These are phyloP conservation scores for Lysandra coridon DNA, from an alignment of 2,888 invertebrate species.

Conservation along the genomic window DNA sequence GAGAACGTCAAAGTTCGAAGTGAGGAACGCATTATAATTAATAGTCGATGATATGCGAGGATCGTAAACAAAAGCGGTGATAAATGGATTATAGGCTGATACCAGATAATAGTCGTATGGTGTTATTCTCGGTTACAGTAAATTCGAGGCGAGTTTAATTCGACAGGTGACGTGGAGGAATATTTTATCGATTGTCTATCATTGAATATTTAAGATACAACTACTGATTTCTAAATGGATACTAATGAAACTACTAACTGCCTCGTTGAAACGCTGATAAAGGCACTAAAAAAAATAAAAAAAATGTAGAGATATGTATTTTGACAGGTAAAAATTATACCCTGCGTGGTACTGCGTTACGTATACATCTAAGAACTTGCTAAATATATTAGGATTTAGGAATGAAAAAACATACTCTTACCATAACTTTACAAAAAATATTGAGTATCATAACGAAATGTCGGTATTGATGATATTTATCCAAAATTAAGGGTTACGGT, in stretches of 20 bases:
- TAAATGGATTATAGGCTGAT: slow-evolving; percentile 78
- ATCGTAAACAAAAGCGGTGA: slow-evolving; percentile 80
- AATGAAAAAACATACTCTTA: no score
- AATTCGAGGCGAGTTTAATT: not conserved
- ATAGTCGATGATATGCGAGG: slow-evolving; percentile 79
- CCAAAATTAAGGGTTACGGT: not conserved
- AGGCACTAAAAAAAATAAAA: no score
- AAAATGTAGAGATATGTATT: no score
- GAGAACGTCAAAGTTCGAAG: slow-evolving; percentile 79
- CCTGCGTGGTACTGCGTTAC: no score
- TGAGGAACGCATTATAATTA: slow-evolving; percentile 78
- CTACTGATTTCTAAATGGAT: not conserved
- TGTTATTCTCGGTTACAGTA: slow-evolving; percentile 72
- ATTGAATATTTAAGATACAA: no score
- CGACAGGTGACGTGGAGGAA: not conserved
- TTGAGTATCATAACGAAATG: not conserved
- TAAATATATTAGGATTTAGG: no score
- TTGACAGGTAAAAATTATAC: no score
- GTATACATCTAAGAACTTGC: no score
- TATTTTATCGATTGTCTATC: not conserved
- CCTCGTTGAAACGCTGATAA: no score
- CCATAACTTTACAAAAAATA: not conserved
- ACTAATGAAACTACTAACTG: not conserved
- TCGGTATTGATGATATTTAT: not conserved
- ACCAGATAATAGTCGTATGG: slow-evolving; percentile 73